A percentile compares a stretch with the other conserved stretches of the same genome.
Evolutionary conservation across 2,797 vertebrate species (phyloP).

Genomic region (Poeciliopsis presidionis): DNA sequence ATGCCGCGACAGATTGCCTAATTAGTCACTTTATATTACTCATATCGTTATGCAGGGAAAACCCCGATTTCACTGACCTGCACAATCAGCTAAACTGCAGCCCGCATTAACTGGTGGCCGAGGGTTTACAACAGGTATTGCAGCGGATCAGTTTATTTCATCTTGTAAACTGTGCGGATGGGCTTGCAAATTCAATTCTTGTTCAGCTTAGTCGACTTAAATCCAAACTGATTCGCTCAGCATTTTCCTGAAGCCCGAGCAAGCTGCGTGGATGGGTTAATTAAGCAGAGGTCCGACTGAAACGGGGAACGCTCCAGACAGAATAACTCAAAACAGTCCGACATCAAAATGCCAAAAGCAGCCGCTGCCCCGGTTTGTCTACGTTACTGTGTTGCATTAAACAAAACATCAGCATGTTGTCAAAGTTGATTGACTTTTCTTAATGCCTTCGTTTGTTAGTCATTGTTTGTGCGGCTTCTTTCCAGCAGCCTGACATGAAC

Average conservation of each 20-base stretch:
- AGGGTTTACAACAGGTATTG: slow-evolving; percentile 8
- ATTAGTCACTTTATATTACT: slow-evolving; percentile 25
- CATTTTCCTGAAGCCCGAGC: slow-evolving; percentile 1
- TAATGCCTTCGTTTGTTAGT: background rate
- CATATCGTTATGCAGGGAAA: slow-evolving; percentile 1
- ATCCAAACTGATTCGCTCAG: background rate
- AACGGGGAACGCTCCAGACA: background rate
- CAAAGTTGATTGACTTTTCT: background rate
- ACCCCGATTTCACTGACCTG: slow-evolving; percentile 15
- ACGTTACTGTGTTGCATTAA: background rate
- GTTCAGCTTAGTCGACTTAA: slow-evolving; percentile 14
- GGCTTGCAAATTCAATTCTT: slow-evolving; percentile 14
- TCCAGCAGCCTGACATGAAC: background rate
- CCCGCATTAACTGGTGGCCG: background rate
- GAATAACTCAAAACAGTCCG: background rate
- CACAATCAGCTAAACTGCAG: background rate
- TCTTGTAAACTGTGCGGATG: background rate
- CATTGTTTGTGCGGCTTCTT: background rate
- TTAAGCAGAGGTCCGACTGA: background rate
- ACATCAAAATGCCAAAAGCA: background rate
- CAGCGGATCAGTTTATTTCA: background rate
- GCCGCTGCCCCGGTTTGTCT: background rate
- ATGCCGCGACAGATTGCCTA: slow-evolving; percentile 31
- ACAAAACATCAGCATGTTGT: background rate
- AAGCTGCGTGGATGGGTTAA: slow-evolving; percentile 17